Percentiles rank a stretch among this genome's conserved stretches.
These are phyloP conservation scores for Mormyrus proboscirostris DNA, from an alignment of 2,797 vertebrate species.

Conservation along the genomic window DNA sequence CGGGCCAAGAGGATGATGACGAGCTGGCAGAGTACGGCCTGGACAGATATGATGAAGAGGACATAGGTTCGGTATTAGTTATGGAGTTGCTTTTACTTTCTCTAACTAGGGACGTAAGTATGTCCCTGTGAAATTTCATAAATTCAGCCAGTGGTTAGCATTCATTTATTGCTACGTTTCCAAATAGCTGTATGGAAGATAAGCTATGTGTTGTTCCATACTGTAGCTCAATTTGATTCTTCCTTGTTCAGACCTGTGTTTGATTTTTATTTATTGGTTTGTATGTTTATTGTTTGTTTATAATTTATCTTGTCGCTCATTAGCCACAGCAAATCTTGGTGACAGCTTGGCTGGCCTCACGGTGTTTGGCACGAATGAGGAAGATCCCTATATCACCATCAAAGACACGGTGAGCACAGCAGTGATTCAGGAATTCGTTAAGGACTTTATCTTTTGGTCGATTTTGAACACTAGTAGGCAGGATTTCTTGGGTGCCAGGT, in stretches of 20 bases:
- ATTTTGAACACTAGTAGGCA: background rate
- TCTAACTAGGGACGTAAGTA: background rate
- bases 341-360: slow-evolving; percentile 84
- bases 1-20: slow-evolving; percentile 52
- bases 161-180: background rate
- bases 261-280: background rate
- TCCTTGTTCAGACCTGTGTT: background rate
- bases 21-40: slow-evolving; percentile 84
- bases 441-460: background rate
- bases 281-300: background rate
- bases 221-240: background rate
- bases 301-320: background rate
- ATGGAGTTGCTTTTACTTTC: background rate
- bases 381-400: slow-evolving; percentile 89
- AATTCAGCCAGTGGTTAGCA: background rate
- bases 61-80: slow-evolving; percentile 52
- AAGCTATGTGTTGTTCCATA: background rate
- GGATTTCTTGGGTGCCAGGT: background rate
- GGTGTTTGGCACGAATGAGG: slow-evolving; percentile 80
- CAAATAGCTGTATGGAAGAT: background rate
- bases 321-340: slow-evolving; percentile 73
- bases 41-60: slow-evolving; percentile 83
- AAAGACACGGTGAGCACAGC: slow-evolving; percentile 80
- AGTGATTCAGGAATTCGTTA: background rate
- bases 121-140: background rate